Evolutionary conservation across 2,888 invertebrate species (phyloP).

Genomic region (Harmothoe impar): DNA sequence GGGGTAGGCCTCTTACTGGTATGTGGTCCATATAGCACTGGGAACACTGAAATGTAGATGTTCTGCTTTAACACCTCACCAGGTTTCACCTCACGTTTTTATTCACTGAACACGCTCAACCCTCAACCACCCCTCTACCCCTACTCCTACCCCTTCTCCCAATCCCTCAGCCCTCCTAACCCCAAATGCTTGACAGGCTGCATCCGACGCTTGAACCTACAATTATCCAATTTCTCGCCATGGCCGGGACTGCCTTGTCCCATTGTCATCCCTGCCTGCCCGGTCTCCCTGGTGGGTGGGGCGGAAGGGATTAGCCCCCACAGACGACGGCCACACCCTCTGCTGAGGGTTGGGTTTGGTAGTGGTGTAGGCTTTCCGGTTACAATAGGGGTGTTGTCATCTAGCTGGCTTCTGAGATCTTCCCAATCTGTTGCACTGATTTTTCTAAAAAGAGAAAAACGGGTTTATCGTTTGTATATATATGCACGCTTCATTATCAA

Average conservation of each 20-base stretch:
- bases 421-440: background rate
- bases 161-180: background rate
- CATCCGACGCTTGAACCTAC: background rate
- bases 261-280: background rate
- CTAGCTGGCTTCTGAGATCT: background rate
- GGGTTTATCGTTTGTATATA: background rate
- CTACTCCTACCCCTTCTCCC: background rate
- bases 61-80: too few species aligned
- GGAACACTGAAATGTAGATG: too few species aligned
- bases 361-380: background rate
- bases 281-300: background rate
- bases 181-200: background rate
- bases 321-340: background rate
- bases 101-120: too few species aligned
- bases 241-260: background rate
- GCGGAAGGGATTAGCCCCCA: background rate
- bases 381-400: background rate
- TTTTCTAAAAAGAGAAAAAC: background rate
- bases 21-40: too few species aligned
- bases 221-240: slow-evolving; percentile 38
- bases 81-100: too few species aligned
- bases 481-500: background rate
- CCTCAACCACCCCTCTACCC: background rate
- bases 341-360: background rate
- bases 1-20: too few species aligned